Evolutionary conservation across 2,797 vertebrate genomes (phyloP).

Genomic region (Poliocrania exsul): DNA sequence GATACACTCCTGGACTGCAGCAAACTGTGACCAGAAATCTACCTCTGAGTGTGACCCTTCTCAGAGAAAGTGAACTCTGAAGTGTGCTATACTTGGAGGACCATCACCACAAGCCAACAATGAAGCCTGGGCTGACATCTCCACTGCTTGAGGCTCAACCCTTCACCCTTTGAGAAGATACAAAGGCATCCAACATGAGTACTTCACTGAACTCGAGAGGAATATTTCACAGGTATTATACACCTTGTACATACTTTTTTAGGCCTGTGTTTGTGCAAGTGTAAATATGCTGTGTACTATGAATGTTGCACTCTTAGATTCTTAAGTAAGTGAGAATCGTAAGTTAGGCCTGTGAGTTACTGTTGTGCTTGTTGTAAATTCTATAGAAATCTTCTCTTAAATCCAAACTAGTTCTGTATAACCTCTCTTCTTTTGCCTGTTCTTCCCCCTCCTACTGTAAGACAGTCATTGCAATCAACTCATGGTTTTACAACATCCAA

Average conservation of each 20-base stretch:
- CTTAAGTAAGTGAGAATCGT: rapidly evolving
- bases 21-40: neutral
- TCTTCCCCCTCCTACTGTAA: neutral
- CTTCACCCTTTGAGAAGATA: neutral
- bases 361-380: neutral
- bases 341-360: neutral
- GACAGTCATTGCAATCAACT: neutral
- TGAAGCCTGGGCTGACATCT: neutral
- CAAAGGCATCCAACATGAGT: neutral
- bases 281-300: neutral
- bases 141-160: neutral
- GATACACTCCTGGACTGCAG: neutral
- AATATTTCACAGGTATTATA: neutral
- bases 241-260: neutral
- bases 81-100: neutral
- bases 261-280: neutral
- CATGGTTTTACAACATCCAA: neutral
- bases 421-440: neutral
- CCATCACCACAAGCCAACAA: neutral
- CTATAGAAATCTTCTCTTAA: neutral
- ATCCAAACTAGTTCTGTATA: neutral
- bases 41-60: neutral
- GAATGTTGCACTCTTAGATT: neutral
- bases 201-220: neutral
- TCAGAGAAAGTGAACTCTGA: rapidly evolving